Percentiles rank a stretch among this genome's conserved stretches.
Evolutionary conservation across 2,888 invertebrate genomes (phyloP).

Genomic region (Nematopogon swammerdamellus): DNA sequence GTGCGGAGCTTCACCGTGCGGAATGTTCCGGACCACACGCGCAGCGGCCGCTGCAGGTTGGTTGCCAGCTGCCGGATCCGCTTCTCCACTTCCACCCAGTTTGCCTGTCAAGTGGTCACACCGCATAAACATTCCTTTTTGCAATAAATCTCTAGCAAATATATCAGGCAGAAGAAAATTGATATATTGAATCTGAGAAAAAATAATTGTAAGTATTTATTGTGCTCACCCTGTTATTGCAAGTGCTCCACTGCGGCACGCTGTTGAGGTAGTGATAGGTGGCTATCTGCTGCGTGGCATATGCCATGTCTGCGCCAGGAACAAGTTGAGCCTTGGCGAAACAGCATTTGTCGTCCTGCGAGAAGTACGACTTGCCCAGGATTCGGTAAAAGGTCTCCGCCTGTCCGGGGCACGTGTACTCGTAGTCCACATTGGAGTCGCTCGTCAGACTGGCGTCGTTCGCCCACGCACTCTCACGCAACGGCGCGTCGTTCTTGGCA

Average conservation of each 20-base stretch:
- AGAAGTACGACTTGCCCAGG: slow-evolving; percentile 11
- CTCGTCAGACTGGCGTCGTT: slow-evolving; percentile 4
- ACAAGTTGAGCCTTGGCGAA: slow-evolving; percentile 12
- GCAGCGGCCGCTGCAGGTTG: slow-evolving; percentile 9
- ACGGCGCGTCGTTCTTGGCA: slow-evolving; percentile 2
- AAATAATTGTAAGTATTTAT: too few species aligned
- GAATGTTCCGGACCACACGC: slow-evolving; percentile 12
- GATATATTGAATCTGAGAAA: too few species aligned
- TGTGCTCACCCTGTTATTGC: slow-evolving; percentile 12
- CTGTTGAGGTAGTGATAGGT: slow-evolving; percentile 12
- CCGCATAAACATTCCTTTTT: too few species aligned
- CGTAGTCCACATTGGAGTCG: slow-evolving; percentile 7
- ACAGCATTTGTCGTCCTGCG: slow-evolving; percentile 9
- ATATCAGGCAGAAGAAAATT: too few species aligned
- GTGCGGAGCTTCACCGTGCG: slow-evolving; percentile 10
- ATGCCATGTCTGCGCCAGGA: slow-evolving; percentile 8
- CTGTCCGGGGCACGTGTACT: slow-evolving; percentile 10
- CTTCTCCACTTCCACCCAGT: slow-evolving; percentile 13
- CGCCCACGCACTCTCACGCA: slow-evolving; percentile 5
- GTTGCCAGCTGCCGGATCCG: slow-evolving; percentile 10
- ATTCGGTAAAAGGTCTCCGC: slow-evolving; percentile 11
- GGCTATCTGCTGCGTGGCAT: slow-evolving; percentile 10
- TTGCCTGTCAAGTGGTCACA: slow-evolving; percentile 9
- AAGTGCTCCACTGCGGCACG: slow-evolving; percentile 14
- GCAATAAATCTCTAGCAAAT: too few species aligned